phyloP scores from a whole-genome alignment of 2,888 invertebrate genomes.

The Thymelicus lineola region DNA sequence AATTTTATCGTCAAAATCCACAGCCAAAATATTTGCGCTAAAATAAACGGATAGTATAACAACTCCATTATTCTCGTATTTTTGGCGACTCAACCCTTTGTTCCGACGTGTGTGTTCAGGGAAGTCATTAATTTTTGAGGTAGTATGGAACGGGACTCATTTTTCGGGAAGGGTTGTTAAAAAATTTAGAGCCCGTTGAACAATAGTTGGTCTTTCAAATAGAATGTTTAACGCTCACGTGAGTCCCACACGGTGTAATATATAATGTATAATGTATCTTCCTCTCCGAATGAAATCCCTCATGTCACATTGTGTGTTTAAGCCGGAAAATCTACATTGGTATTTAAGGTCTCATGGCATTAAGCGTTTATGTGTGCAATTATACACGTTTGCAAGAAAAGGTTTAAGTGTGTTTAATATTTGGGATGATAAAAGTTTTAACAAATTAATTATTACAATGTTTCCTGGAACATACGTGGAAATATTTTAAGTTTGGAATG shows the following conservation, averaged over 20 bases:
- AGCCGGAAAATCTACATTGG: background rate
- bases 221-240: conserved; percentile 26
- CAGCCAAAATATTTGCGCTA: background rate
- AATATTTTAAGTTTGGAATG: too few species aligned
- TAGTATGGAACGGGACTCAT: conserved; percentile 63
- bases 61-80: conserved; percentile 62
- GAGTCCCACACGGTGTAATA: conserved; percentile 32
- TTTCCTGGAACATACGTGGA: too few species aligned
- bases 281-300: conserved; percentile 20
- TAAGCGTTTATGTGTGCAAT: background rate
- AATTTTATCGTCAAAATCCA: too few species aligned
- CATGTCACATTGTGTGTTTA: conserved; percentile 17
- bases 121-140: conserved; percentile 73
- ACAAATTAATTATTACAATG: too few species aligned
- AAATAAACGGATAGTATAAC: conserved; percentile 3
- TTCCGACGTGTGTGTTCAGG: conserved; percentile 71
- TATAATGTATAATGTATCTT: conserved; percentile 9
- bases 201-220: conserved; percentile 42
- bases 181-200: conserved; percentile 37
- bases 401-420: too few species aligned
- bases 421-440: too few species aligned
- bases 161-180: conserved; percentile 47
- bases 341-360: background rate
- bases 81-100: conserved; percentile 71
- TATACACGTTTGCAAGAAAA: too few species aligned